A percentile compares a stretch with the other conserved stretches of the same genome.
Conservation (phyloP, 1,140 invertebrate genomes). For the Portunus trituberculatus region DNA sequence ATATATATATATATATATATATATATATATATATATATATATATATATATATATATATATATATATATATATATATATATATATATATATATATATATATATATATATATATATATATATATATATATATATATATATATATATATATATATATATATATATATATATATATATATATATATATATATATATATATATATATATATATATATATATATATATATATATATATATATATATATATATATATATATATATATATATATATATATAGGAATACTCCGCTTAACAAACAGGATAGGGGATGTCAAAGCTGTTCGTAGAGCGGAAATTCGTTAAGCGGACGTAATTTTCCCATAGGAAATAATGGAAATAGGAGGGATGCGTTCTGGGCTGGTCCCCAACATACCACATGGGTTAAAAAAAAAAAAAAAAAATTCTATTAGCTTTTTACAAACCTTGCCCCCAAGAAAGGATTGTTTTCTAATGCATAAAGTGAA, state of each 20-base stretch:
- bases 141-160: slow-evolving; percentile 47
- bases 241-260: slow-evolving; percentile 1
- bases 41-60: slow-evolving; percentile 41
- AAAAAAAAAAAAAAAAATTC: too few species aligned
- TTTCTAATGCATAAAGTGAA: too few species aligned
- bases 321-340: too few species aligned
- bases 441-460: too few species aligned
- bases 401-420: too few species aligned
- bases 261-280: too few species aligned
- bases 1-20: slow-evolving; percentile 38
- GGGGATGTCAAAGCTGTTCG: too few species aligned
- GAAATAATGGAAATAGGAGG: too few species aligned
- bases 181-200: background rate
- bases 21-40: slow-evolving; percentile 46
- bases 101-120: background rate
- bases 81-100: background rate
- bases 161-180: slow-evolving; percentile 47
- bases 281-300: too few species aligned
- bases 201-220: background rate
- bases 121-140: background rate
- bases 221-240: background rate
- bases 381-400: too few species aligned
- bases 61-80: slow-evolving; percentile 34
- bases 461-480: too few species aligned
- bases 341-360: too few species aligned